A percentile compares a stretch with the other conserved stretches of the same genome.
Evolutionary conservation across 2,797 vertebrate genomes (phyloP).

Genomic region (Varecia variegata): DNA sequence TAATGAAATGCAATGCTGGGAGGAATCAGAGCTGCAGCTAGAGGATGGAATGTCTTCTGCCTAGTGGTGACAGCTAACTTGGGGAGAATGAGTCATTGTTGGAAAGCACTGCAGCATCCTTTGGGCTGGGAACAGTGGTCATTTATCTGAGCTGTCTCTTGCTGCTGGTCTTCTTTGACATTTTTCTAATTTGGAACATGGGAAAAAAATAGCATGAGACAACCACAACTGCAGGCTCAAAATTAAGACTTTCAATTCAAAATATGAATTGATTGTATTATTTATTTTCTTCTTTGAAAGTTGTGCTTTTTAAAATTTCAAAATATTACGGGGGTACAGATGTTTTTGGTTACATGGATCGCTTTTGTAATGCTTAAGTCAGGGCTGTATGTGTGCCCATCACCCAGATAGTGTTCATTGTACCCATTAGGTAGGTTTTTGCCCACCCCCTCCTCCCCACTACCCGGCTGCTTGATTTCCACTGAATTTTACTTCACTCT

Average conservation of each 20-base stretch:
- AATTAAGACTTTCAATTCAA: conserved; percentile 11
- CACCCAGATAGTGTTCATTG: neutral
- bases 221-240: neutral
- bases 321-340: neutral
- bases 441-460: too few species aligned
- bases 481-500: neutral
- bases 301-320: neutral
- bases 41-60: neutral
- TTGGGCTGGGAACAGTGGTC: neutral
- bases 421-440: neutral
- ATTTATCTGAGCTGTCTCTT: conserved; percentile 36
- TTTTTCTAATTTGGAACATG: neutral
- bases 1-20: neutral
- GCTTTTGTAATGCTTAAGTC: neutral
- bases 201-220: neutral
- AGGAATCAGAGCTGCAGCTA: neutral
- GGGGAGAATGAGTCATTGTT: neutral
- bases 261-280: neutral
- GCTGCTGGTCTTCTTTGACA: neutral
- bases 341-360: neutral
- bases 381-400: neutral
- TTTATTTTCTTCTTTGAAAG: neutral
- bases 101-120: neutral
- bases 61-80: neutral
- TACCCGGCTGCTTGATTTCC: neutral